Base-by-base conservation (phyloP, 2,888 invertebrate species). In the Hydropsyche betteni region DNA sequence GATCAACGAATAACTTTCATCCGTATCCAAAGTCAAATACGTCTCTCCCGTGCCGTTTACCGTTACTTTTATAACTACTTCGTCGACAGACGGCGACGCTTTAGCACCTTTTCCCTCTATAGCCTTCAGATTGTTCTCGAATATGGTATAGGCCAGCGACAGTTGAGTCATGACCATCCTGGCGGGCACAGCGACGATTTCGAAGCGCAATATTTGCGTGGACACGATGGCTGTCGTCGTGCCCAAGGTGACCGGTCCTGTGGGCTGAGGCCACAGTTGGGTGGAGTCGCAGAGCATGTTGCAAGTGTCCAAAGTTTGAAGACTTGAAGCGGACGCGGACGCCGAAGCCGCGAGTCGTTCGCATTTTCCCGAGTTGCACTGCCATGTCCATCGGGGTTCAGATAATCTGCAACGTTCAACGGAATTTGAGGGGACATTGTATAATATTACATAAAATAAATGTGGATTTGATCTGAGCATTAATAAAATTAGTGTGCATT, bases 251-350 rank as follows among this genome's bases (percentile, higher is more conserved):
- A 92, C 89, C 76, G 90, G 90, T 0, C 92, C 91, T 2, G 93
- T 93, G 71, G 94, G 94, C 83, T 91, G 91, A 38, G 94, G 94
- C 94, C 94, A 94, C 36, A 94, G 88, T 80, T 93, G 91, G 38
- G 89, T 88, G 75, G 90, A 88, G 36, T 93, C 93, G 84, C 94
- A 94, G 14, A 92, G 87, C 89, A 94, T 93, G 81, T 91, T 91
- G 85, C 94, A 94, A 6, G 93, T 93, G 55, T 90, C 88, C 80
- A 93, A 86, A 5, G 92, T 91, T 80, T 87, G 91, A 77, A 87
- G 88, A 81, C 81, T 84, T 77, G 81, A 81, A 33, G 84, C 83
- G 79, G 87, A 85, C 5, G 85, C 81, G 38, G 85, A 85, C 44
- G 84, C 82, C 64, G 86, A 80, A 64, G 82, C 82, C 44, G 84